These are phyloP conservation scores for Hemithea aestivaria DNA, from an alignment of 2,888 invertebrate genomes.

Conservation along the genomic window DNA sequence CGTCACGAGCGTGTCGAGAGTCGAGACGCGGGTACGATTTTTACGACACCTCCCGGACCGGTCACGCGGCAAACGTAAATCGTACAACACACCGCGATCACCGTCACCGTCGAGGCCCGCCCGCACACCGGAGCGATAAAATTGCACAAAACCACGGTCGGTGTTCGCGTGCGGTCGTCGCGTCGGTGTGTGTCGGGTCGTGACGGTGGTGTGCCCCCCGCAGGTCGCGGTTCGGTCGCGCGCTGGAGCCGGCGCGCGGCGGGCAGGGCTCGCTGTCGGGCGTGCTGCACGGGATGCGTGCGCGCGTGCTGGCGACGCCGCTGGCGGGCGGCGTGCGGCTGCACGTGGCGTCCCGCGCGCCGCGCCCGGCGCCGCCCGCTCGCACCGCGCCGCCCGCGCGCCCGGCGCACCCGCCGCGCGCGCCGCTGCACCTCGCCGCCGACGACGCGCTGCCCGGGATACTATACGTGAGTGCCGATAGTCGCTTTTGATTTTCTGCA, in stretches of 20 bases:
- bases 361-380: slow-evolving; percentile 11
- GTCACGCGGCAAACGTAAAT: no score
- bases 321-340: slow-evolving; percentile 10
- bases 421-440: slow-evolving; percentile 29
- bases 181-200: no score
- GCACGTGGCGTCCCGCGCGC: slow-evolving; percentile 13
- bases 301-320: slow-evolving; percentile 29
- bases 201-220: no score
- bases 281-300: slow-evolving; percentile 42
- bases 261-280: slow-evolving; percentile 55
- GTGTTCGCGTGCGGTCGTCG: no score
- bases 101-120: no score
- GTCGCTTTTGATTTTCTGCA: no score
- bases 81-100: no score
- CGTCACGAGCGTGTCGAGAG: no score
- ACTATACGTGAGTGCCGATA: slow-evolving; percentile 45
- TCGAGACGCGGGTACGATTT: no score
- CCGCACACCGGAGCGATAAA: no score
- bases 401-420: slow-evolving; percentile 15
- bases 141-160: no score
- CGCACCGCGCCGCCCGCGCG: slow-evolving; percentile 11
- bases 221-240: slow-evolving; percentile 52
- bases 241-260: slow-evolving; percentile 49
- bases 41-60: no score
- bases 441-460: slow-evolving; percentile 59